A percentile compares a stretch with the other conserved stretches of the same genome.
phyloP scores from a whole-genome alignment of 23 tunicate species.

The Ascidia mentula region DNA sequence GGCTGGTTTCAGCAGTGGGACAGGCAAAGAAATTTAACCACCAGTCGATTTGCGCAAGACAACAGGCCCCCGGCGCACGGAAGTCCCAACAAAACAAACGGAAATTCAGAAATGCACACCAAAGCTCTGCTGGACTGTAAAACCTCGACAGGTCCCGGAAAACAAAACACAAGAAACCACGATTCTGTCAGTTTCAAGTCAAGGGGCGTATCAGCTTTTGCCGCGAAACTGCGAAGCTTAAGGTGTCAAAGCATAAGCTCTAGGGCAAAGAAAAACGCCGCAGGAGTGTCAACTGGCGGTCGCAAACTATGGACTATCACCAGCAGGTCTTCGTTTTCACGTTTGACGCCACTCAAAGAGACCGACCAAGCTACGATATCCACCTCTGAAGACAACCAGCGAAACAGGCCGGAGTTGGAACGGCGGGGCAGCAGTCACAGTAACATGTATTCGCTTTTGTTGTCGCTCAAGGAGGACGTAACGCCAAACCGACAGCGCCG shows the following conservation, averaged over 20 bases:
- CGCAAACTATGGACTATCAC: background rate
- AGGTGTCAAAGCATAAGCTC: background rate
- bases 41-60: constrained; percentile 2
- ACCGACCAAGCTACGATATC: background rate
- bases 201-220: background rate
- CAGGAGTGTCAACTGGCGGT: background rate
- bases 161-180: background rate
- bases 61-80: background rate
- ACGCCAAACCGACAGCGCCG: background rate
- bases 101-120: background rate
- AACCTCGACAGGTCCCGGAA: background rate
- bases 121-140: background rate
- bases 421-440: constrained; percentile 1
- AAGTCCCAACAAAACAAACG: background rate
- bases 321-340: background rate
- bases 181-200: background rate
- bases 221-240: background rate
- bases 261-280: background rate
- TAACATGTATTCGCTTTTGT: background rate
- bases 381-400: background rate
- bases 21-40: background rate
- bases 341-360: background rate
- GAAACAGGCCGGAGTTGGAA: background rate
- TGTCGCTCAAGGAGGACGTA: background rate
- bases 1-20: constrained; percentile 4